Evolutionary conservation across 1,140 invertebrate species (phyloP), one percentile per base, ranked within the genome.

Genomic region (Aphaenogaster floridana): DNA sequence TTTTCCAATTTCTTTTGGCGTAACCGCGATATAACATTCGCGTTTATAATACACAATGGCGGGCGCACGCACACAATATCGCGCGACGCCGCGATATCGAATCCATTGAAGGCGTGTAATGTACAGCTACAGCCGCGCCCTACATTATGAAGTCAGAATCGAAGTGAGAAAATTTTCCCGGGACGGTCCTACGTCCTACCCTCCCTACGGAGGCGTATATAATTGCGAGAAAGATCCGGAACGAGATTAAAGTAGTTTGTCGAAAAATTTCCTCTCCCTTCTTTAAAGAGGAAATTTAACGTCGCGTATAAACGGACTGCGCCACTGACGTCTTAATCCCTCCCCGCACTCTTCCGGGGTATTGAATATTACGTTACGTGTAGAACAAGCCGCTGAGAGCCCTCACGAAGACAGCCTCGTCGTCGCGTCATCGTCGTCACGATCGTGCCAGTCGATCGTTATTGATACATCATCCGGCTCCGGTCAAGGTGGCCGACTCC

Each of bases 381-480:
- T 21, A 88, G 86, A 61, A 77, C 66, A 63, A 68, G 34, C 34
- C 86, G 64, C 6, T 64, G 54, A 80, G 81, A 68, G 9, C 3
- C 9, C 1, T 48, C 48, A 21, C 54, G 42, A 48, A 59, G 50
- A 50, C 36, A 28, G 9, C 61, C 3, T 42, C 34, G 11, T 21
- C 34, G 6, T 48, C 8, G 9, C 66, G n/a, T 5, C 54, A 13
- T 4, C 13, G 4, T 4, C 61, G 34, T n/a, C 28, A 9, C 9
- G 39, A 50, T 11, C 64, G 81, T 1, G n/a, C 68, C 5, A 80
- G 9, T 34, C 69, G 42, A 28, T 39, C 80, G n/a, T 61, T 94
- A 72, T 88, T 93, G 57, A 92, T 88, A 85, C 93, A 92, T 61
- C 92, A 91, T 86, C 92, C 93, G 7, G 78, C 45, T 3, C 69